Percentiles rank a stretch among this genome's conserved stretches.
Evolutionary conservation across 2,797 vertebrate genomes (phyloP).

Genomic region (Hemitrygon akajei): DNA sequence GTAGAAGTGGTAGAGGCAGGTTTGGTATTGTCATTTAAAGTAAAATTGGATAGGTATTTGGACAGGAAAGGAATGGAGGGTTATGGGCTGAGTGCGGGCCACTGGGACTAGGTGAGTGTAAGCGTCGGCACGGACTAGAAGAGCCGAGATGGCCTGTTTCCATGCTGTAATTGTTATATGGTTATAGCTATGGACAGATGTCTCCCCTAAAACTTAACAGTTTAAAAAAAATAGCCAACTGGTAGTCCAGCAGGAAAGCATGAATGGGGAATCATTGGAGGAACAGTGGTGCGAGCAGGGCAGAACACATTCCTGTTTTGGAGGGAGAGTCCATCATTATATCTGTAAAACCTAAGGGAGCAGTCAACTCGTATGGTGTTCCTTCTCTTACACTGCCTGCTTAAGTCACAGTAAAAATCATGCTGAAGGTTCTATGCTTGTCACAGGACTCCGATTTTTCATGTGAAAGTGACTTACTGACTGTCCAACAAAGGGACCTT

Average conservation of each 20-base stretch:
- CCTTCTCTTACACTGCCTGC: neutral
- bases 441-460: neutral
- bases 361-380: too few species aligned
- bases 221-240: neutral
- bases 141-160: too few species aligned
- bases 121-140: too few species aligned
- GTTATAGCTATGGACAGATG: neutral
- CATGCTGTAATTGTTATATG: too few species aligned
- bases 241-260: neutral
- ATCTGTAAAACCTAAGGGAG: neutral
- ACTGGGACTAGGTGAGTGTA: too few species aligned
- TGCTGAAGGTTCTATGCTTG: neutral
- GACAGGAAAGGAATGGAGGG: too few species aligned
- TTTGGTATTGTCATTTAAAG: too few species aligned
- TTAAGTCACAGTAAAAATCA: neutral
- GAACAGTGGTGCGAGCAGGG: neutral
- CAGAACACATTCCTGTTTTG: neutral
- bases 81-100: too few species aligned
- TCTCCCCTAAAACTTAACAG: neutral
- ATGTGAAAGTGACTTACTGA: neutral
- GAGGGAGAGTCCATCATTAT: neutral
- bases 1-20: too few species aligned
- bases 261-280: too few species aligned
- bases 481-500: neutral
- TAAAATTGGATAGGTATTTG: too few species aligned